Base-by-base conservation (phyloP, 2,113 vertebrate genomes). In the Glaucomys volans region DNA sequence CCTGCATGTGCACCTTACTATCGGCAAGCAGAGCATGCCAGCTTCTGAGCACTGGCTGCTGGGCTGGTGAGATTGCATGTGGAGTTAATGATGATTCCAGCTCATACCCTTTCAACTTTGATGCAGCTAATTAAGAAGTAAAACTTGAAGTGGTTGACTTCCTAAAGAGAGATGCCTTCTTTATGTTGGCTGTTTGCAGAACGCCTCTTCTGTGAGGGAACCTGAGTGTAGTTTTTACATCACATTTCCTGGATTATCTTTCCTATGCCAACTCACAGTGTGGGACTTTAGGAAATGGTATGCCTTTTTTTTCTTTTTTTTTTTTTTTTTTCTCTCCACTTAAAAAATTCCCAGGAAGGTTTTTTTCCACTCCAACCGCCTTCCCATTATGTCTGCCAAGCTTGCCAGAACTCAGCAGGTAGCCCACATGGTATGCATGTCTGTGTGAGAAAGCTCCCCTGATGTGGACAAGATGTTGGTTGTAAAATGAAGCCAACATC, bases 371-470 rank as follows among this genome's bases (percentile, higher is more conserved):
- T 98, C 95, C 97, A 98, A 98, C 97, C 96, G 98, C 98, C 98
- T 98, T 98, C 97, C 96, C 98, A 97, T 98, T 99, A 98, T 98
- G 97, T 95, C 98, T 99, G 97, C 98, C 98, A 98, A 97, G 98
- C 98, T 98, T 98, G 98, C 98, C 98, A 99, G 97, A 98, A 97
- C 98, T 96, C 99, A 99, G 98, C 98, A 98, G 98, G 99, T 98
- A 98, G 98, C 97, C 98, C 98, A 96, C 98, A 98, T 98, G 98
- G 98, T 98, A 98, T 98, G 98, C 94, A 94, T 98, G 98, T 98
- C 98, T 99, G 98, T 98, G 98, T 98, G 97, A 98, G 98, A 99
- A 98, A 64, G 96, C 98, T 98, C 97, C 96, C 98, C 98, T 99
- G 98, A 99, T 99, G 98, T 98, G 98, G 98, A 98, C 98, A 99